These are phyloP conservation scores for Chelidonichthys spinosus DNA, from an alignment of 2,797 vertebrate species.

Conservation along the genomic window DNA sequence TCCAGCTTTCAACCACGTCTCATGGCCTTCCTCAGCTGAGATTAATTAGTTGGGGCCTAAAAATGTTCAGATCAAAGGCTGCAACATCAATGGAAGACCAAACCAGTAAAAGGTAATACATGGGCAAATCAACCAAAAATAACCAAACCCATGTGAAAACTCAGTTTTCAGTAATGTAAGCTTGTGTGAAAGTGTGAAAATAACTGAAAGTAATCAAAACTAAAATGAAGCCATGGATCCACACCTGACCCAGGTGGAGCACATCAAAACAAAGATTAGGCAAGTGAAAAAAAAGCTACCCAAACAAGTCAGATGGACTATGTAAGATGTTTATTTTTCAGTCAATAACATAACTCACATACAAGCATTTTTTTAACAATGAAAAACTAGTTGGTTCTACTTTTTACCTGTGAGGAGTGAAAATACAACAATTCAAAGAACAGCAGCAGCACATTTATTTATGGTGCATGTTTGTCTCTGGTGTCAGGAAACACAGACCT, in stretches of 20 bases:
- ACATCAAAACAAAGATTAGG: no score
- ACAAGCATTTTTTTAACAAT: not conserved
- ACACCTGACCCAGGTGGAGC: no score
- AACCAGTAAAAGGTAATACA: no score
- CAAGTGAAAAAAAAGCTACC: no score
- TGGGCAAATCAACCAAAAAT: not conserved
- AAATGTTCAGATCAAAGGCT: no score
- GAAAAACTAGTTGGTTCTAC: not conserved
- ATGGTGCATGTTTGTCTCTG: not conserved
- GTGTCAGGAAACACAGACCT: conserved; percentile 1
- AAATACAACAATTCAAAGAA: not conserved
- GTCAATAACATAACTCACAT: not conserved
- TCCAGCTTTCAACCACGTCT: not conserved
- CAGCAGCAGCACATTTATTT: conserved; percentile 11
- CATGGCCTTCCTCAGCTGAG: not conserved
- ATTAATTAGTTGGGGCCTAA: not conserved
- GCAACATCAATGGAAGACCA: no score
- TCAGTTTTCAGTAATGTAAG: no score
- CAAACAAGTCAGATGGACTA: not conserved
- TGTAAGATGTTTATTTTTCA: not conserved
- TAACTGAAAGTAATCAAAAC: no score
- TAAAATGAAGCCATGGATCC: no score
- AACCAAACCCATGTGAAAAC: not conserved
- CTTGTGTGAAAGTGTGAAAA: no score
- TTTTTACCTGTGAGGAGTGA: not conserved